A percentile compares a stretch with the other conserved stretches of the same genome.
These are phyloP conservation scores for Ceyx margarethae DNA, from an alignment of 2,113 vertebrate species.

Conservation along the genomic window DNA sequence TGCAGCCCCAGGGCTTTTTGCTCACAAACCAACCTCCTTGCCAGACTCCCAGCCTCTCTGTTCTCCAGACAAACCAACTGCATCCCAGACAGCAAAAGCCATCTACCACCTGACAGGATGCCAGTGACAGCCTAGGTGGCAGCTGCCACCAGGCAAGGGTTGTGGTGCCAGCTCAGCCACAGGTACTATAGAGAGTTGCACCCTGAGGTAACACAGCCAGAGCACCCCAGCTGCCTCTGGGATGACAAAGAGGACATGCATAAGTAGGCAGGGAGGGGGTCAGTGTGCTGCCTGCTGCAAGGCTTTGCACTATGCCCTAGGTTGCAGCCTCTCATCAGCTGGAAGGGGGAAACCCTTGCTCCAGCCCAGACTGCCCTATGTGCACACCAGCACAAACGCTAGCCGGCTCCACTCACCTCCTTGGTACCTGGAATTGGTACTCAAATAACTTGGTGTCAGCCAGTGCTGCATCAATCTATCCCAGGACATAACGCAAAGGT, in stretches of 20 bases:
- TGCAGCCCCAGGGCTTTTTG: neutral
- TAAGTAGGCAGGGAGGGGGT: neutral
- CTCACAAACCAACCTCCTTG: neutral
- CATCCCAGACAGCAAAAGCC: neutral
- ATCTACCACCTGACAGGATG: no score
- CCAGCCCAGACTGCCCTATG: neutral
- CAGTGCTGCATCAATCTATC: rapidly evolving
- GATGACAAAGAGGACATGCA: neutral
- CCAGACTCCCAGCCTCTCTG: neutral
- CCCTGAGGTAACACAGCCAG: neutral
- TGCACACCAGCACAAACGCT: neutral
- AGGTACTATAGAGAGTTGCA: neutral
- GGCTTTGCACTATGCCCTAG: neutral
- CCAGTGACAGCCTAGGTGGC: no score
- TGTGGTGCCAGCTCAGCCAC: neutral
- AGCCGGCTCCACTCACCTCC: neutral
- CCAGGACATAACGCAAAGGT: neutral
- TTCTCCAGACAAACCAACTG: neutral
- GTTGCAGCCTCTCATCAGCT: neutral
- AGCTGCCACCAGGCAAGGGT: neutral
- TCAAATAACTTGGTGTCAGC: neutral
- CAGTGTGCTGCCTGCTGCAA: rapidly evolving
- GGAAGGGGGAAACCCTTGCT: neutral
- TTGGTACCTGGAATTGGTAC: neutral
- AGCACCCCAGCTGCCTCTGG: rapidly evolving